Base-by-base conservation (phyloP, 2,113 vertebrate genomes). In the Mellivora capensis region DNA sequence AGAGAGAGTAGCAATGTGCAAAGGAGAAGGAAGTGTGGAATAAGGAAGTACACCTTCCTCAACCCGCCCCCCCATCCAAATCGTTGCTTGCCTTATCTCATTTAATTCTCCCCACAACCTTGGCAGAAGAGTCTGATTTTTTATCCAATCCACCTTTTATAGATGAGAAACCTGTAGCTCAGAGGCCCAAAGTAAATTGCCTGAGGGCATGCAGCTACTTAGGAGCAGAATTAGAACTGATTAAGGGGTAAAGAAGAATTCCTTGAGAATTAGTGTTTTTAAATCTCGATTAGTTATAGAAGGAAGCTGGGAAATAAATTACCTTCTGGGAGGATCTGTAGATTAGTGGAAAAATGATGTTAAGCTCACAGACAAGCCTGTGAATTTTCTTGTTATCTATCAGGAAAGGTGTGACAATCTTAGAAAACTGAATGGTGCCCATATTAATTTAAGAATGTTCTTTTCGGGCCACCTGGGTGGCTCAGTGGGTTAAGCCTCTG, bases 191-290 rank as follows among this genome's bases (percentile, higher is more conserved):
- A 85, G 87, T 90, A 77, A 93, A 90, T 52, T 52, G 52, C 93
- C 81, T 37, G 23, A 87, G 59, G 77, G 62, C 62, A 21, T 44
- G 54, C 0, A 95, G 71, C 69, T 92, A 94, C 49, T 84, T 85
- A 91, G 59, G 64, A 21, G 13, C 57, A 84, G 79, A 91, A 97
- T 92, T 74, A 77, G 80, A 93, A 74, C 61, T 94, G 93, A 92
- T 90, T 92, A 94, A 61, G 31, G 44, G 52, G 64, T 49, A 81
- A 88, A 89, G 57, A 92, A 85, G 74, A 96, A 87, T 95, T 97
- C 80, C 92, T 82, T 49, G 59, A 95, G 62, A 96, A 92, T 93
- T 69, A 8, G 44, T 98, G n/a, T 86, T 96, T 96, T 94, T 37
- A 96, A 97, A 93, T 90, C 61, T 96, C 13, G 1, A 89, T 93